phyloP scores from a whole-genome alignment of 2,888 invertebrate species.

The Desoria tigrina region DNA sequence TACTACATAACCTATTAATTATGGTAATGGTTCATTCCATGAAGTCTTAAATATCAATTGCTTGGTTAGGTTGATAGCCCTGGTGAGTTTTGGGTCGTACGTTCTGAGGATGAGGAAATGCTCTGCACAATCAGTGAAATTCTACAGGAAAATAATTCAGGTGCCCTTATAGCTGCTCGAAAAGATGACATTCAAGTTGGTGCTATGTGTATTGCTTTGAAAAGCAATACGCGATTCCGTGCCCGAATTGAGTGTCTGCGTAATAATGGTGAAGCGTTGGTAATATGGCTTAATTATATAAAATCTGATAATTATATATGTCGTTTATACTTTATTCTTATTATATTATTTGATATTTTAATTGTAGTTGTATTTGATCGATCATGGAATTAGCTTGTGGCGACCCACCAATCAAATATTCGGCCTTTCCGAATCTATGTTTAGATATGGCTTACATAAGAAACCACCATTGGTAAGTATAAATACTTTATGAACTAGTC shows the following conservation, averaged over 20 bases:
- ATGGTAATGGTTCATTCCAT: too few relatives aligned
- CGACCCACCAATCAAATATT: slow-evolving; percentile 33
- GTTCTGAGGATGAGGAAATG: slow-evolving; percentile 13
- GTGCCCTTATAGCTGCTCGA: background rate
- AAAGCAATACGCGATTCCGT: slow-evolving; percentile 20
- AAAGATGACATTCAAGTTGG: slow-evolving; percentile 23
- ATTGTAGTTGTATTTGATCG: slow-evolving; percentile 71
- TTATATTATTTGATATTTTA: too few relatives aligned
- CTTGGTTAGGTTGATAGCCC: slow-evolving; percentile 40
- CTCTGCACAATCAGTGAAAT: background rate
- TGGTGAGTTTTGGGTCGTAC: slow-evolving; percentile 37
- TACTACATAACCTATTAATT: too few relatives aligned
- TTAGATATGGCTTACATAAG: slow-evolving; percentile 11
- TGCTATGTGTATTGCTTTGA: slow-evolving; percentile 28
- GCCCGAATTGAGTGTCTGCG: slow-evolving; percentile 39
- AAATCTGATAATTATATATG: too few relatives aligned
- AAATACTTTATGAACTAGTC: too few relatives aligned
- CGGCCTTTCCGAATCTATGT: background rate
- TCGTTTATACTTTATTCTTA: too few relatives aligned
- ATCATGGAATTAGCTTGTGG: slow-evolving; percentile 68
- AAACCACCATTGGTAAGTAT: slow-evolving; percentile 29
- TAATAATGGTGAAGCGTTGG: slow-evolving; percentile 12
- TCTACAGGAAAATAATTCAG: background rate
- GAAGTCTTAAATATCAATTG: too few relatives aligned
- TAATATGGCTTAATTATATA: slow-evolving; percentile 58